Conservation (phyloP, 2,113 vertebrate species). For the Poicephalus meyeri region DNA sequence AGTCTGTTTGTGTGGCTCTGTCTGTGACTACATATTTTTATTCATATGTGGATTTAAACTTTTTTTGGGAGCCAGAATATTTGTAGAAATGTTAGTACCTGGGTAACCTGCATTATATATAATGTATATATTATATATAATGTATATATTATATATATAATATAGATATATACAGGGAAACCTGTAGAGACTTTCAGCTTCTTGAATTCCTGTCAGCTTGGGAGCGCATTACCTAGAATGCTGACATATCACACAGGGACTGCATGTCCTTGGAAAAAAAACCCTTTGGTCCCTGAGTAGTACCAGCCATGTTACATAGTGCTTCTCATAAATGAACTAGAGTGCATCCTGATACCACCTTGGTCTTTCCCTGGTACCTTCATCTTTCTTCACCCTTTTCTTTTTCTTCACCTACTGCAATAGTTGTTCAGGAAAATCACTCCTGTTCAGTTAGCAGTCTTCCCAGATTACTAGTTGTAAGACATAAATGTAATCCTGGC, state of each 20-base stretch:
- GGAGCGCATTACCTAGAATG: background rate
- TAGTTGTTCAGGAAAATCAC: background rate
- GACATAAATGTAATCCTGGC: background rate
- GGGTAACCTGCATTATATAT: background rate
- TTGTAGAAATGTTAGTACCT: background rate
- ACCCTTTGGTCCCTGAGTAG: background rate
- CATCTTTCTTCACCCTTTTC: background rate
- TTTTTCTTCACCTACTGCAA: background rate
- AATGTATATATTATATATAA: too few species aligned
- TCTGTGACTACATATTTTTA: background rate
- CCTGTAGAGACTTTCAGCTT: background rate
- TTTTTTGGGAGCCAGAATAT: background rate
- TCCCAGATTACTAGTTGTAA: background rate
- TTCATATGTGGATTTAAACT: background rate
- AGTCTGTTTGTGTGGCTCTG: background rate
- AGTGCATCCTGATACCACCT: background rate
- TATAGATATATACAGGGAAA: background rate
- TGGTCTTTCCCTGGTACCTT: background rate
- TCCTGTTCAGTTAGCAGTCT: background rate
- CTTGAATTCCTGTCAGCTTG: background rate
- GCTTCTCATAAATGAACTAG: background rate
- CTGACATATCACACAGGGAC: background rate
- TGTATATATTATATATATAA: background rate
- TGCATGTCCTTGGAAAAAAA: background rate
- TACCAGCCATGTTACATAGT: background rate